A percentile compares a stretch with the other conserved stretches of the same genome.
Conservation (phyloP, 2,888 invertebrate species). For the Thera britannica region DNA sequence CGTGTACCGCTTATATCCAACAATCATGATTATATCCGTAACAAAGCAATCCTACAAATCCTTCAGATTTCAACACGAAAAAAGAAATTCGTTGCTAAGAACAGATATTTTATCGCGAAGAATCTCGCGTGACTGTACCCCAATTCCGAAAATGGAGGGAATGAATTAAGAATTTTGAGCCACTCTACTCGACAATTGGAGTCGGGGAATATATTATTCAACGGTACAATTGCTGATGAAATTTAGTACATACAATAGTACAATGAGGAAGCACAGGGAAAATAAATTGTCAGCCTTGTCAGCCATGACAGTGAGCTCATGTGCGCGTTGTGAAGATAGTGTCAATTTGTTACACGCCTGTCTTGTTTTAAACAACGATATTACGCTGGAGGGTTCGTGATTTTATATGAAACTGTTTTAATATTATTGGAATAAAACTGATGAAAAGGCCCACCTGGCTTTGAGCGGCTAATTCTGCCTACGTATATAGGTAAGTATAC, state of each 20-base stretch:
- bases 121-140: conserved; percentile 48
- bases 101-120: conserved; percentile 42
- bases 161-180: conserved; percentile 52
- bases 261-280: conserved; percentile 2
- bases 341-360: conserved; percentile 1
- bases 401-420: neutral
- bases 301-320: conserved; percentile 1
- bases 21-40: conserved; percentile 30
- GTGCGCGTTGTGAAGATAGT: conserved; percentile 3
- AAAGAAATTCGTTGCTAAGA: conserved; percentile 34
- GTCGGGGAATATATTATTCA: conserved; percentile 60
- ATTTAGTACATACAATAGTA: conserved; percentile 41
- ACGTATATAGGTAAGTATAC: no score
- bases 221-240: conserved; percentile 44
- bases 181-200: conserved; percentile 53
- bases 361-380: neutral
- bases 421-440: neutral
- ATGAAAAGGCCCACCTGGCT: no score
- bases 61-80: conserved; percentile 32
- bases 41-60: conserved; percentile 34
- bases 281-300: conserved; percentile 12
- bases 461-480: no score
- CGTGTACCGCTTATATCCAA: conserved; percentile 22
- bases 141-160: conserved; percentile 49
- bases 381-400: neutral